These are phyloP conservation scores for Cheumatopsyche charites DNA, from an alignment of 1,140 invertebrate genomes.

Conservation along the genomic window DNA sequence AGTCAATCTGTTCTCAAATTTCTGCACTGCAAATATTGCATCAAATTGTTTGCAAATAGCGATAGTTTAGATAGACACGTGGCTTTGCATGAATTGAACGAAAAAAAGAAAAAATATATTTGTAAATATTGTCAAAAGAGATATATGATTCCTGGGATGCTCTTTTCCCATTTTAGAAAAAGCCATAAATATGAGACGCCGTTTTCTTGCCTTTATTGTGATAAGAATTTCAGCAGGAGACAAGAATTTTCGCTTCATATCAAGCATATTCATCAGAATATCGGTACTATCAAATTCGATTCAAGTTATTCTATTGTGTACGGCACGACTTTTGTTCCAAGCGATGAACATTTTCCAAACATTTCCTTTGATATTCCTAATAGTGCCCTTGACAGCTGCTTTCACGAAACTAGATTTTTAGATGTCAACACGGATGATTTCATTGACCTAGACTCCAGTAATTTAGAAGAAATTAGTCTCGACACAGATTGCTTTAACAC, in stretches of 20 bases:
- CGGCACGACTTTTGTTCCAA: neutral
- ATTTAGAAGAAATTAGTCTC: conserved; percentile 9
- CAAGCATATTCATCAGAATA: conserved; percentile 10
- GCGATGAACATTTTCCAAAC: neutral
- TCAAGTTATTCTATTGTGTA: conserved; percentile 14
- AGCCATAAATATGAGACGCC: conserved; percentile 20
- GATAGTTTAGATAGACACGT: conserved; percentile 2
- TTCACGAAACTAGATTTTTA: conserved; percentile 8
- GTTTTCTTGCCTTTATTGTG: conserved; percentile 20
- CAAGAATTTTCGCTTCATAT: conserved; percentile 29
- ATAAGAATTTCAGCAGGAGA: conserved; percentile 1
- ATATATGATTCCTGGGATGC: neutral
- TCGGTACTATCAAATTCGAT: conserved; percentile 14
- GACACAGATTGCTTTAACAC: conserved; percentile 13
- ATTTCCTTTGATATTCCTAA: neutral
- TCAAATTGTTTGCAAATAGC: conserved; percentile 3
- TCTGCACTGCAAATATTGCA: conserved; percentile 18
- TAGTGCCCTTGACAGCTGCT: neutral
- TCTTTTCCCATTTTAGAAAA: conserved; percentile 22
- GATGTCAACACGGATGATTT: conserved; percentile 17
- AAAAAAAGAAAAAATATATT: conserved; percentile 29
- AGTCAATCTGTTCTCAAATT: conserved; percentile 6
- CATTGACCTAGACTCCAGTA: neutral
- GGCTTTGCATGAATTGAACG: neutral
- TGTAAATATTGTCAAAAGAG: conserved; percentile 34